Percentiles rank a stretch among this genome's conserved stretches.
Evolutionary conservation across 2,797 vertebrate genomes (phyloP).

Genomic region (Ciconia nigra): DNA sequence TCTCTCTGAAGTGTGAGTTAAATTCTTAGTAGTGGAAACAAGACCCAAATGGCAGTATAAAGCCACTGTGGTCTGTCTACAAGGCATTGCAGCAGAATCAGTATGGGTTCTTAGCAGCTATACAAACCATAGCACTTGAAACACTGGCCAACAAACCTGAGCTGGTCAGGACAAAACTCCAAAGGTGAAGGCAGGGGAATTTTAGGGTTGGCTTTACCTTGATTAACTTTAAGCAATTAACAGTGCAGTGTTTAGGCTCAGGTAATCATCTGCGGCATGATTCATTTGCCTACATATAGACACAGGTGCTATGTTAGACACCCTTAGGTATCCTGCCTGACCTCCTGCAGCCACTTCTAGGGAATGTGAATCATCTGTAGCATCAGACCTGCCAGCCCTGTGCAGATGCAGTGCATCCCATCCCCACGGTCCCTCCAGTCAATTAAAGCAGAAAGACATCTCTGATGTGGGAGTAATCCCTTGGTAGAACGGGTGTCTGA

Average conservation of each 20-base stretch:
- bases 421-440: background rate
- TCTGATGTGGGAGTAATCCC: background rate
- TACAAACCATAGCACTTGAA: background rate
- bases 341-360: background rate
- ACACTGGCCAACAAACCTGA: background rate
- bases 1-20: background rate
- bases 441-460: background rate
- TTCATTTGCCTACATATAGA: background rate
- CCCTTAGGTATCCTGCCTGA: background rate
- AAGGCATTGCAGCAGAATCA: background rate
- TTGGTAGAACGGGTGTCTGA: background rate
- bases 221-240: background rate
- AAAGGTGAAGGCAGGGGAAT: background rate
- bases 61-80: background rate
- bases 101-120: background rate
- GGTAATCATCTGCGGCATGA: background rate
- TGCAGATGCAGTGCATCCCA: background rate
- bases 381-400: background rate
- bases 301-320: background rate
- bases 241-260: background rate
- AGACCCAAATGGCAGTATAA: background rate
- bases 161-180: background rate
- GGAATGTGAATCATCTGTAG: background rate
- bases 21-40: background rate
- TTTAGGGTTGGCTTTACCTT: background rate